A percentile compares a stretch with the other conserved stretches of the same genome.
These are phyloP conservation scores for Oxytorus armatus DNA, from an alignment of 2,888 invertebrate species.

Conservation along the genomic window DNA sequence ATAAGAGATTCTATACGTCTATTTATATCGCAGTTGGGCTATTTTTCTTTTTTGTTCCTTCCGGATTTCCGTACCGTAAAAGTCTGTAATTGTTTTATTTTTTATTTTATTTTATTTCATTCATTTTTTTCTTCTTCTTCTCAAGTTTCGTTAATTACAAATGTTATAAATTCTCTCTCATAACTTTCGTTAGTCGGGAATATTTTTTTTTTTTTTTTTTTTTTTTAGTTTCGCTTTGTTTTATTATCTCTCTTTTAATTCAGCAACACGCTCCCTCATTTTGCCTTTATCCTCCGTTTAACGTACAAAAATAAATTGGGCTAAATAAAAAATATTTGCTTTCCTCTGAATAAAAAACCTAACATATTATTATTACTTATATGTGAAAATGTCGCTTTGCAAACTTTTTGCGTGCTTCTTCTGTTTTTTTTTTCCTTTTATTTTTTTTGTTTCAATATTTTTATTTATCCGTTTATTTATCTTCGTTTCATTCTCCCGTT, in stretches of 20 bases:
- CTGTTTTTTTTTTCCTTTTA: constrained; percentile 6
- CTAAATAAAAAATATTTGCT: constrained; percentile 81
- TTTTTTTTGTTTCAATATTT: constrained; percentile 12
- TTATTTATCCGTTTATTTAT: constrained; percentile 12
- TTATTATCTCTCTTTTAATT: constrained; percentile 52
- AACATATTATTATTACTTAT: constrained; percentile 54
- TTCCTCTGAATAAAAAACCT: constrained; percentile 79
- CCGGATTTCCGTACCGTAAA: constrained; percentile 53
- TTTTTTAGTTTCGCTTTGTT: constrained; percentile 59
- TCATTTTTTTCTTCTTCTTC: constrained; percentile 52
- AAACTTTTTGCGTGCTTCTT: constrained; percentile 22
- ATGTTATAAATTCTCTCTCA: constrained; percentile 17
- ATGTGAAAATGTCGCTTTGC: constrained; percentile 13
- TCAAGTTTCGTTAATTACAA: constrained; percentile 38
- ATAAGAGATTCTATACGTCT: constrained; percentile 79
- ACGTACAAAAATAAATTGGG: constrained; percentile 81
- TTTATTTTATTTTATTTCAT: constrained; percentile 63
- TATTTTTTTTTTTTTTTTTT: constrained; percentile 63
- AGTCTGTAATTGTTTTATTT: constrained; percentile 23
- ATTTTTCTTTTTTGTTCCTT: constrained; percentile 37
- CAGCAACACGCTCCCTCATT: constrained; percentile 59
- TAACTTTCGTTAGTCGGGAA: constrained; percentile 27
- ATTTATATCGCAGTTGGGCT: constrained; percentile 71
- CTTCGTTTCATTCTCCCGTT: too few relatives aligned
- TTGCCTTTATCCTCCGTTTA: constrained; percentile 52